Evolutionary conservation across 2,797 vertebrate genomes (phyloP).

Genomic region (Sebastes minor): DNA sequence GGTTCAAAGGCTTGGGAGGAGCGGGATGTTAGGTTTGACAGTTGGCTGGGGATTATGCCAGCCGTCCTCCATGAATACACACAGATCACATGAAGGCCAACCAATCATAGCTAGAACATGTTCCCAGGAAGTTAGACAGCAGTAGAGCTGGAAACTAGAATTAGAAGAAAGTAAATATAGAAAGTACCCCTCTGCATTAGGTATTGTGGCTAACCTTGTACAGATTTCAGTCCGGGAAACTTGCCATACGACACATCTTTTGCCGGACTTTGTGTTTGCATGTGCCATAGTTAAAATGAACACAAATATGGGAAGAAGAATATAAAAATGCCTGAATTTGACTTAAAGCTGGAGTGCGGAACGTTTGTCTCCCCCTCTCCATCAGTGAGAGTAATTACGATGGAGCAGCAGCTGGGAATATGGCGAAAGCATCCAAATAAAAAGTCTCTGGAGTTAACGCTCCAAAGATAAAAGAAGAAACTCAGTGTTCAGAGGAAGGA

Average conservation of each 20-base stretch:
- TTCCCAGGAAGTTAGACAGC: conserved; percentile 17
- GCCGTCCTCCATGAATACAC: conserved; percentile 16
- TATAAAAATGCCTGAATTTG: neutral
- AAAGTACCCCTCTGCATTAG: neutral
- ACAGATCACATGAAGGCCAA: conserved; percentile 34
- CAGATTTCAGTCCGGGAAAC: neutral
- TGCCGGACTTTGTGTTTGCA: neutral
- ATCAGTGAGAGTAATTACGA: no score
- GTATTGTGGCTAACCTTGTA: neutral
- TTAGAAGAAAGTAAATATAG: neutral
- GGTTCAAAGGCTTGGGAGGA: conserved; percentile 38
- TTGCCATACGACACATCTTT: neutral
- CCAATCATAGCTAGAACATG: conserved; percentile 26
- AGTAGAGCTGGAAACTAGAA: neutral
- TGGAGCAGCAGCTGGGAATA: no score
- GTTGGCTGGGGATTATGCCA: conserved; percentile 57
- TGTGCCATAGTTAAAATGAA: neutral
- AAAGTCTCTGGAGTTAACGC: no score
- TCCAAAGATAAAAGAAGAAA: no score
- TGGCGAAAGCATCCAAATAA: no score
- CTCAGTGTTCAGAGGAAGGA: no score
- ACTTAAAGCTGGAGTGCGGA: neutral
- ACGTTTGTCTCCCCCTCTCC: no score
- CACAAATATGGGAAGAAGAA: neutral
- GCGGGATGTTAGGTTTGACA: conserved; percentile 46